Conservation (phyloP, 2,113 vertebrate genomes). For the Ammodramus savannarum region DNA sequence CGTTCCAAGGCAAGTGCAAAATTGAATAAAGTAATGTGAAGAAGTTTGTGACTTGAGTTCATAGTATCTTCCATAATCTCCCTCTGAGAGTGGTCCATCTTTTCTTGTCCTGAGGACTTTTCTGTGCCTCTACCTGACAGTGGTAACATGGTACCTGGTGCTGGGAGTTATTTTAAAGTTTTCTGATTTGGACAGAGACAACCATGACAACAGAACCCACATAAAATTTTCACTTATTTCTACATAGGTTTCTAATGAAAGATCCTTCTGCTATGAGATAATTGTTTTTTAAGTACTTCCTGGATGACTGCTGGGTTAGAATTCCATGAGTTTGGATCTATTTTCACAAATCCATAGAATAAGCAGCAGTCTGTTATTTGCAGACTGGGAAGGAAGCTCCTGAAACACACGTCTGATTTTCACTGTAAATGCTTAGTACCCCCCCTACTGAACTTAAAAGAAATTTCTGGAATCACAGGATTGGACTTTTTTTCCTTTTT, state of each 20-base stretch:
- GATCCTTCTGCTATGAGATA: not conserved
- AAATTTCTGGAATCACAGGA: not conserved
- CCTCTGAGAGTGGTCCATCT: not conserved
- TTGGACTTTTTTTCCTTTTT: fast-evolving
- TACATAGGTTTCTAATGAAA: not conserved
- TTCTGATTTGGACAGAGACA: not conserved
- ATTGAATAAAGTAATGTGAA: not conserved
- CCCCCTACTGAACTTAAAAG: not conserved
- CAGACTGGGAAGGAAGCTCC: not conserved
- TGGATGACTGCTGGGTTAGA: not conserved
- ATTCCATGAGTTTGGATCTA: not conserved
- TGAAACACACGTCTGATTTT: not conserved
- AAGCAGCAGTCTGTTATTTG: not conserved
- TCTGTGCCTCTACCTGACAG: not conserved
- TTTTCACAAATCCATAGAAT: not conserved
- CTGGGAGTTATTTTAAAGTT: not conserved
- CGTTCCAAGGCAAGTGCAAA: not conserved
- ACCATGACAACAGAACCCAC: not conserved
- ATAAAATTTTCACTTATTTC: not conserved
- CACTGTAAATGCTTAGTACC: not conserved
- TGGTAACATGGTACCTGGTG: not conserved
- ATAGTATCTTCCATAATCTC: not conserved
- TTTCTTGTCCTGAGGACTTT: not conserved
- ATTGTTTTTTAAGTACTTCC: not conserved
- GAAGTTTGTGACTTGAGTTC: not conserved